Evolutionary conservation across 2,113 vertebrate genomes (phyloP).

Genomic region (Paradisaea rubra): DNA sequence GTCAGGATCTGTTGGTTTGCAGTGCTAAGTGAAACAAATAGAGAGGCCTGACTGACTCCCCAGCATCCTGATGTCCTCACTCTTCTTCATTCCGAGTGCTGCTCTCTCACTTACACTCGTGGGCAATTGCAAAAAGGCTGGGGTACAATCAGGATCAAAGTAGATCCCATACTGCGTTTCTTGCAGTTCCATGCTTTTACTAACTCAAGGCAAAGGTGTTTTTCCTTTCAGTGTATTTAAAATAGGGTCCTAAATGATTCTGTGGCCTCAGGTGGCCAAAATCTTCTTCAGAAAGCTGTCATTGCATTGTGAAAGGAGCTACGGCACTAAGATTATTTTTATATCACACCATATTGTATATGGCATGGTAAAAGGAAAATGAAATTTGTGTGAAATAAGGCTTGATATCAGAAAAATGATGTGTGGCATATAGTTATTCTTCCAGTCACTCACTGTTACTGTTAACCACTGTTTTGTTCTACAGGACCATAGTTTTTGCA

Average conservation of each 20-base stretch:
- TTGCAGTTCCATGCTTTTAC: not conserved
- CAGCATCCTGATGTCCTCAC: not conserved
- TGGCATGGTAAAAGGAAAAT: not conserved
- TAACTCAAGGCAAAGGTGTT: not conserved
- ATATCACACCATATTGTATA: not conserved
- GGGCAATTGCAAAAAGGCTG: not conserved
- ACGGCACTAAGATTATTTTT: not conserved
- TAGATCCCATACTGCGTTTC: not conserved
- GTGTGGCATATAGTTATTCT: not conserved
- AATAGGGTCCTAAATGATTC: not conserved
- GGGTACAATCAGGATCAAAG: fast-evolving
- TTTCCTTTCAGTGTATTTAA: not conserved
- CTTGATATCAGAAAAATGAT: not conserved
- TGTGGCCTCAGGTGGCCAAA: not conserved
- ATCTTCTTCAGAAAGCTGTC: not conserved
- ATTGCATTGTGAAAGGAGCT: not conserved
- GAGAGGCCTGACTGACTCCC: not conserved
- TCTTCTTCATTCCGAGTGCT: not conserved
- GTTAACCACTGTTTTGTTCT: not conserved
- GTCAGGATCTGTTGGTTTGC: not conserved
- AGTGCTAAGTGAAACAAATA: not conserved
- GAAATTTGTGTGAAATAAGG: not conserved
- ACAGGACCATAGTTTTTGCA: not conserved
- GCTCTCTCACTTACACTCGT: not conserved
- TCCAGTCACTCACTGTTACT: not conserved